Conservation (phyloP, 1,140 invertebrate genomes). For the Andrena cerasifolii region DNA sequence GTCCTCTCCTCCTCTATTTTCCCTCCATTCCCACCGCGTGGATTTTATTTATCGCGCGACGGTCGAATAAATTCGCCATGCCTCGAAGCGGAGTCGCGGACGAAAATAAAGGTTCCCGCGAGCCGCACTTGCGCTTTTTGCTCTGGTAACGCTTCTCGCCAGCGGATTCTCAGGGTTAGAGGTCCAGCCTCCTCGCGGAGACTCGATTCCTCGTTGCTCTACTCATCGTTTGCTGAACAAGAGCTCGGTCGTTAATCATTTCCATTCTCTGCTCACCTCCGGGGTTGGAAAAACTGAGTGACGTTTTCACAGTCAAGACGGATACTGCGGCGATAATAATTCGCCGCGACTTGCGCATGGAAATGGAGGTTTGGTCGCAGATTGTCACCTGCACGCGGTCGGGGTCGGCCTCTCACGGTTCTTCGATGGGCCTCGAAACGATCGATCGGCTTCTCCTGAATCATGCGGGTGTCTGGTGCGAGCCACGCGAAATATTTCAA, state of each 20-base stretch:
- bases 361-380: background rate
- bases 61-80: slow-evolving; percentile 72
- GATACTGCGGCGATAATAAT: too few species aligned
- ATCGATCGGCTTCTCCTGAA: slow-evolving; percentile 48
- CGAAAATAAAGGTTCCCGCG: slow-evolving; percentile 63
- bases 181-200: slow-evolving; percentile 28
- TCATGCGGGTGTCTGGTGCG: slow-evolving; percentile 34
- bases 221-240: background rate
- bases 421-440: slow-evolving; percentile 29
- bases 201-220: slow-evolving; percentile 14
- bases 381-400: slow-evolving; percentile 26
- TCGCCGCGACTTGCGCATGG: background rate
- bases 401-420: background rate
- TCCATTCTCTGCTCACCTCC: too few species aligned
- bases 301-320: too few species aligned
- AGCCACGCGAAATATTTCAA: slow-evolving; percentile 49
- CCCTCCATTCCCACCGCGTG: slow-evolving; percentile 7
- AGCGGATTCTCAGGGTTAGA: slow-evolving; percentile 39
- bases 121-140: slow-evolving; percentile 8
- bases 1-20: background rate
- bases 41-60: slow-evolving; percentile 63
- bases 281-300: too few species aligned
- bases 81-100: slow-evolving; percentile 46
- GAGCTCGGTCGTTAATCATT: slow-evolving; percentile 13
- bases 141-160: background rate